Evolutionary conservation across 2,113 vertebrate species (phyloP).

Genomic region (Nyctibius bracteatus): DNA sequence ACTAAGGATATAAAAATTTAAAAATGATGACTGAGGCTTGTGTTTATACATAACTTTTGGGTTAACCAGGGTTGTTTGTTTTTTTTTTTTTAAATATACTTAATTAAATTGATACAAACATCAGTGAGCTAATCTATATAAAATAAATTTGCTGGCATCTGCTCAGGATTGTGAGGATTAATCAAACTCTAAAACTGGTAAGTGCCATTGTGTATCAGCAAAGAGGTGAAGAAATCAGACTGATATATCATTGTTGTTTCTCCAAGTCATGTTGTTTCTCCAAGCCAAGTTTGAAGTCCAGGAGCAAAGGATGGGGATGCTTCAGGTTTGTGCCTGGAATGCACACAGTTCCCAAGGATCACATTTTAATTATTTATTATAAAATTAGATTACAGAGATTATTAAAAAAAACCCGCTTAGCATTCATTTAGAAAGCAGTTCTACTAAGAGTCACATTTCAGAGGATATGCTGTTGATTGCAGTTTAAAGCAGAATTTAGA

Average conservation of each 20-base stretch:
- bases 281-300: not conserved
- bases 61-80: not conserved
- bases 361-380: not conserved
- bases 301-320: not conserved
- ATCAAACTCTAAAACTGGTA: not conserved
- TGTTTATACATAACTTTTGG: not conserved
- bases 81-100: not conserved
- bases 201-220: not conserved
- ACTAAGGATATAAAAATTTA: not conserved
- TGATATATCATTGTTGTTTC: not conserved
- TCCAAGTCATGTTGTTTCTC: too few relatives aligned
- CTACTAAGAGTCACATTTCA: not conserved
- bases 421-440: not conserved
- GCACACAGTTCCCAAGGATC: not conserved
- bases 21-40: not conserved
- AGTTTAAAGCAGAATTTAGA: not conserved
- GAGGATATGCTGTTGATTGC: not conserved
- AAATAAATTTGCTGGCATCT: not conserved
- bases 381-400: too few relatives aligned
- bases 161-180: not conserved
- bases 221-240: not conserved
- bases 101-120: not conserved
- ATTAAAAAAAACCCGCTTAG: not conserved
- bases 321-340: not conserved
- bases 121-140: not conserved